Percentiles rank a stretch among this genome's conserved stretches.
phyloP scores from a whole-genome alignment of 1,140 invertebrate genomes.

The Venustaconcha ellipsiformis region DNA sequence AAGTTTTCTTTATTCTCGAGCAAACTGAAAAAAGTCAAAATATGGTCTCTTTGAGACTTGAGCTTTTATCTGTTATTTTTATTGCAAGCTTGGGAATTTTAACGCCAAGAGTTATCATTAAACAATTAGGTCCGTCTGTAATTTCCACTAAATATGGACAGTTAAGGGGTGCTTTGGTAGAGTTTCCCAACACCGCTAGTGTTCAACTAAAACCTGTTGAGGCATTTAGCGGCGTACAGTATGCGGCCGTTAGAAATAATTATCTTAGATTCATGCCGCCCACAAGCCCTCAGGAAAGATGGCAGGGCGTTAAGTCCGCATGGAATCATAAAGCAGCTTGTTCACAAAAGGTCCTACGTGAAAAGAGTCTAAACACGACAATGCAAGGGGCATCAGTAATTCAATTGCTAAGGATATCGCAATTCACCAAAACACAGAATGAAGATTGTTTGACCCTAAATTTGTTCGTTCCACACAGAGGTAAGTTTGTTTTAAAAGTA shows the following conservation, averaged over 20 bases:
- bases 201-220: slow-evolving; percentile 86
- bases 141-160: slow-evolving; percentile 85
- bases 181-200: slow-evolving; percentile 77
- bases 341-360: slow-evolving; percentile 84
- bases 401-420: slow-evolving; percentile 86
- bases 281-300: slow-evolving; percentile 84
- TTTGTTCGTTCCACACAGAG: slow-evolving; percentile 94
- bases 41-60: not conserved
- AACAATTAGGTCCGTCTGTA: slow-evolving; percentile 71
- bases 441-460: slow-evolving; percentile 98
- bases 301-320: slow-evolving; percentile 84
- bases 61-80: slow-evolving; percentile 6
- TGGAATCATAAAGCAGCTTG: slow-evolving; percentile 82
- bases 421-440: slow-evolving; percentile 88
- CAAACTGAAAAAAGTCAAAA: too few species aligned
- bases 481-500: slow-evolving; percentile 73
- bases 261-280: slow-evolving; percentile 94
- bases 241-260: slow-evolving; percentile 92
- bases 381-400: slow-evolving; percentile 90
- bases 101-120: slow-evolving; percentile 10
- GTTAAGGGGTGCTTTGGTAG: slow-evolving; percentile 87
- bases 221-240: slow-evolving; percentile 94
- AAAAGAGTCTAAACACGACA: slow-evolving; percentile 71
- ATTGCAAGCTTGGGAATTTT: slow-evolving; percentile 1
- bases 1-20: too few species aligned